Conservation (phyloP, 2,888 invertebrate genomes). For the Aphidius colemani region DNA sequence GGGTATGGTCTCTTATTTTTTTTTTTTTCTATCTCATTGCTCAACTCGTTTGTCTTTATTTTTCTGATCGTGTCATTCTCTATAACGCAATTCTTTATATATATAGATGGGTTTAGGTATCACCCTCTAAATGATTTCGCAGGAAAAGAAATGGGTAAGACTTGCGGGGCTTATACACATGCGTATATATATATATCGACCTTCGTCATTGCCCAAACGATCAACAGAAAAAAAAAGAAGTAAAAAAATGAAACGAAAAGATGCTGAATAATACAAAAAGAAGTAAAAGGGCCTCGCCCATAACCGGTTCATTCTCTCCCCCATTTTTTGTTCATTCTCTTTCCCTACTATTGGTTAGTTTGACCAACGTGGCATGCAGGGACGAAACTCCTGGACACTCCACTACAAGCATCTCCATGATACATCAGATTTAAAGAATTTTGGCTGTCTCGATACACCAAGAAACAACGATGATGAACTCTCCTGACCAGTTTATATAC, state of each 20-base stretch:
- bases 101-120: background rate
- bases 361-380: slow-evolving; percentile 16
- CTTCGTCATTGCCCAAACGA: slow-evolving; percentile 14
- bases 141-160: too few species aligned
- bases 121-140: too few species aligned
- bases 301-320: slow-evolving; percentile 56
- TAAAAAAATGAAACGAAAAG: slow-evolving; percentile 21
- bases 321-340: slow-evolving; percentile 36
- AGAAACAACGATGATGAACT: slow-evolving; percentile 24
- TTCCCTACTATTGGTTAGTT: slow-evolving; percentile 37
- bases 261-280: slow-evolving; percentile 48
- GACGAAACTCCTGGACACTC: slow-evolving; percentile 12
- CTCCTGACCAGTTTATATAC: slow-evolving; percentile 22
- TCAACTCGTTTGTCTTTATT: slow-evolving; percentile 58
- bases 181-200: background rate
- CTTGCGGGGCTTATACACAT: too few species aligned
- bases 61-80: slow-evolving; percentile 35
- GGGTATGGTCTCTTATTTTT: slow-evolving; percentile 25
- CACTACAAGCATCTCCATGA: slow-evolving; percentile 9
- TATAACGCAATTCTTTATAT: slow-evolving; percentile 33
- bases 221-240: slow-evolving; percentile 43
- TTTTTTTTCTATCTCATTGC: slow-evolving; percentile 48
- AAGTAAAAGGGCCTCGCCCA: slow-evolving; percentile 58
- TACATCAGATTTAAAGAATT: background rate
- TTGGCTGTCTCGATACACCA: background rate